These are phyloP conservation scores for Smutsia temminckii DNA, from an alignment of 2,797 vertebrate species.

Conservation along the genomic window DNA sequence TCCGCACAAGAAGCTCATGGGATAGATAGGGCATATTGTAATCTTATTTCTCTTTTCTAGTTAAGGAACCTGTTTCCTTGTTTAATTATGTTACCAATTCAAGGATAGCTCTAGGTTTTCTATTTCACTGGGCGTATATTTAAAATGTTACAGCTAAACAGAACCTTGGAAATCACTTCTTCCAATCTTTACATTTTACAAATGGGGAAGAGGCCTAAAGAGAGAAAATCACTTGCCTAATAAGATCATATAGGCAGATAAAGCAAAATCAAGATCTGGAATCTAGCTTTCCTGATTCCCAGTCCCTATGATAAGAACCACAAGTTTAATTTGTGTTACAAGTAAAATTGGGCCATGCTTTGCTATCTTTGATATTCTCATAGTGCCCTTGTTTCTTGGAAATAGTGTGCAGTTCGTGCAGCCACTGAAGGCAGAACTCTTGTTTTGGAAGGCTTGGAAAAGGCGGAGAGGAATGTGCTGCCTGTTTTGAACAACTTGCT, in stretches of 20 bases:
- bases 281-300: not conserved
- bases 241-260: not conserved
- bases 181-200: constrained; percentile 35
- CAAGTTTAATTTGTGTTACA: not conserved
- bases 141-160: constrained; percentile 32
- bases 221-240: constrained; percentile 16
- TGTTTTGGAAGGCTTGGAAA: constrained; percentile 96
- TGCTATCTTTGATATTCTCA: not conserved
- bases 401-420: constrained; percentile 96
- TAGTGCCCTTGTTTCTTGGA: constrained; percentile 72
- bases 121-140: constrained; percentile 4
- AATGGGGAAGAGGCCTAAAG: not conserved
- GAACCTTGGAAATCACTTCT: not conserved
- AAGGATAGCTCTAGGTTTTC: constrained; percentile 36
- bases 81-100: constrained; percentile 30
- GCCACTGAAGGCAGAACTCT: constrained; percentile 95
- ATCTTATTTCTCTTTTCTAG: not conserved
- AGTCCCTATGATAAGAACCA: not conserved
- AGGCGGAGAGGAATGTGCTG: constrained; percentile 96
- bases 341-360: not conserved
- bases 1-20: not conserved
- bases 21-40: not conserved
- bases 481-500: constrained; percentile 97
- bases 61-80: not conserved
- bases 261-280: not conserved